Conservation (phyloP, 2,888 invertebrate genomes). For the Drosophila mimetica region DNA sequence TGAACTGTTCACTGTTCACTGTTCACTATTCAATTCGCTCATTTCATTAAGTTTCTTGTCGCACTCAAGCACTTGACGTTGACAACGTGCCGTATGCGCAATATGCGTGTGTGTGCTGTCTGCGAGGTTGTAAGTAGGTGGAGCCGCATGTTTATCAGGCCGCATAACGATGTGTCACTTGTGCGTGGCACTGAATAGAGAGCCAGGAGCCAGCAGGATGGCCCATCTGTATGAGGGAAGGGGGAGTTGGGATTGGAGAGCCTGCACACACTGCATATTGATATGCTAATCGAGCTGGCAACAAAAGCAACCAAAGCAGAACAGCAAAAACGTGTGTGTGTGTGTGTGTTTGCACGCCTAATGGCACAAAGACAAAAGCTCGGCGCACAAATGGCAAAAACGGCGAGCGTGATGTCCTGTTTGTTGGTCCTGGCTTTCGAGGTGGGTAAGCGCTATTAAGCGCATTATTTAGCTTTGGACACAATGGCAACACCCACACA, state of each 20-base stretch:
- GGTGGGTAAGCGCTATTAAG: slow-evolving; percentile 75
- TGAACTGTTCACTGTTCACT: slow-evolving; percentile 40
- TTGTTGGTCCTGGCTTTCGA: slow-evolving; percentile 30
- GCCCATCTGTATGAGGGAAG: not conserved
- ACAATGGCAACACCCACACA: slow-evolving; percentile 44
- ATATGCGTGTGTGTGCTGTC: slow-evolving; percentile 43
- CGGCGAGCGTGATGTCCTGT: slow-evolving; percentile 44
- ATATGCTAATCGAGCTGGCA: slow-evolving; percentile 77
- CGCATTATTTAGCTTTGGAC: slow-evolving; percentile 70
- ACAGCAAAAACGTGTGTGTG: slow-evolving; percentile 50
- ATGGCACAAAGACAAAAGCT: slow-evolving; percentile 71
- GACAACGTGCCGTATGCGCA: slow-evolving; percentile 68
- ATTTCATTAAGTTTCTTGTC: slow-evolving; percentile 75
- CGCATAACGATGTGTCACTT: slow-evolving; percentile 76
- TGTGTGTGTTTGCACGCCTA: slow-evolving; percentile 52
- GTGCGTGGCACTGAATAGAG: slow-evolving; percentile 40
- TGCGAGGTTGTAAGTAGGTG: slow-evolving; percentile 23
- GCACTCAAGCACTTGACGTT: slow-evolving; percentile 57
- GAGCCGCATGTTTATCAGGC: slow-evolving; percentile 60
- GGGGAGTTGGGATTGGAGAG: not conserved
- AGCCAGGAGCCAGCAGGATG: slow-evolving; percentile 5
- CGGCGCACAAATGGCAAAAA: slow-evolving; percentile 62
- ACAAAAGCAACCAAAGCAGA: slow-evolving; percentile 12
- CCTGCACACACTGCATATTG: slow-evolving; percentile 64
- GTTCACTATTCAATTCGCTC: slow-evolving; percentile 72